A percentile compares a stretch with the other conserved stretches of the same genome.
These are phyloP conservation scores for Acrobasis consociella DNA, from an alignment of 2,888 invertebrate genomes.

Conservation along the genomic window DNA sequence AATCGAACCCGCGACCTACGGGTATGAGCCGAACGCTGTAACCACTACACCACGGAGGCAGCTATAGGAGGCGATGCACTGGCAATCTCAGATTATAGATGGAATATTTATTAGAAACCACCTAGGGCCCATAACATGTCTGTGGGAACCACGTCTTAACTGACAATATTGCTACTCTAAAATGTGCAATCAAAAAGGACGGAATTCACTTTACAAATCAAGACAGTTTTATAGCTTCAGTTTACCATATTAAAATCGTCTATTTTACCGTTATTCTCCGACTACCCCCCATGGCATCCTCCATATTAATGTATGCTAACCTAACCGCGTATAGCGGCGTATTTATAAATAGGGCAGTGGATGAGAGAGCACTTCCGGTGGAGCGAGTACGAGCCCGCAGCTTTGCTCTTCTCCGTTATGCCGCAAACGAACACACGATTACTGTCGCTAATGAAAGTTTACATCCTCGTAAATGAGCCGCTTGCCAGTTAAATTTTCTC, in stretches of 20 bases:
- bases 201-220: too few relatives aligned
- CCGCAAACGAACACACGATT: slow-evolving; percentile 27
- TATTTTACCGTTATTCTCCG: slow-evolving; percentile 1
- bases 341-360: slow-evolving; percentile 68
- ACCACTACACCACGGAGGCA: too few relatives aligned
- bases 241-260: background rate
- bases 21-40: too few relatives aligned
- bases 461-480: background rate
- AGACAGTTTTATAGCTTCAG: background rate
- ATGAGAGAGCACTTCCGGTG: slow-evolving; percentile 65
- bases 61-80: too few relatives aligned
- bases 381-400: slow-evolving; percentile 43
- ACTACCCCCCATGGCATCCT: slow-evolving; percentile 10
- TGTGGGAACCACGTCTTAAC: too few relatives aligned
- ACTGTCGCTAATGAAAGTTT: slow-evolving; percentile 4
- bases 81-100: too few relatives aligned
- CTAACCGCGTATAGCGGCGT: slow-evolving; percentile 23
- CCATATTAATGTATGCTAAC: slow-evolving; percentile 25
- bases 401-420: slow-evolving; percentile 51
- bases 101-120: too few relatives aligned
- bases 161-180: too few relatives aligned
- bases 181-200: too few relatives aligned
- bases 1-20: too few relatives aligned
- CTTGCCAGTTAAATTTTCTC: background rate
- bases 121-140: too few relatives aligned